Percentiles rank a stretch among this genome's conserved stretches.
Conservation (phyloP, 1,140 invertebrate species). For the Panagrolaimus sp. region DNA sequence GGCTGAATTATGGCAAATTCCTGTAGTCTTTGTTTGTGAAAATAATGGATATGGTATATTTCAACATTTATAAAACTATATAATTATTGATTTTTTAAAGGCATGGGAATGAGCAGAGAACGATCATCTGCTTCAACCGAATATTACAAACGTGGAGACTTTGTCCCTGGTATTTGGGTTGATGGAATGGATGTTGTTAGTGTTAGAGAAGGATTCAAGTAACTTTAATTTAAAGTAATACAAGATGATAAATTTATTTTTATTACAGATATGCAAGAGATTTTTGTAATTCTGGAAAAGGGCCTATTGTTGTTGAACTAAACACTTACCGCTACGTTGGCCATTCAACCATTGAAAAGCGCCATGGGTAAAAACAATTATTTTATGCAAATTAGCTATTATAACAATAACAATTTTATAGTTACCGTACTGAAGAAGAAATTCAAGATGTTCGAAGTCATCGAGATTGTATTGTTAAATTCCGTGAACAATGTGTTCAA, state of each 20-base stretch:
- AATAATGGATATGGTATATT: constrained; percentile 82
- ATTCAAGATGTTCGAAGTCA: constrained; percentile 80
- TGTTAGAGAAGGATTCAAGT: constrained; percentile 73
- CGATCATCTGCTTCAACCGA: constrained; percentile 77
- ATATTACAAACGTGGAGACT: constrained; percentile 88
- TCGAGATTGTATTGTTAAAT: constrained; percentile 77
- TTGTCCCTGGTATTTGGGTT: constrained; percentile 80
- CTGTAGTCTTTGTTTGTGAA: constrained; percentile 87
- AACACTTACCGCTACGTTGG: constrained; percentile 70
- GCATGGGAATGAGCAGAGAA: constrained; percentile 85
- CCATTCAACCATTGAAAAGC: too few species aligned
- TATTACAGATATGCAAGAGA: constrained; percentile 76
- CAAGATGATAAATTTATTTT: constrained; percentile 64
- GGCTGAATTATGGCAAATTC: constrained; percentile 79
- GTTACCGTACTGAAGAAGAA: constrained; percentile 73
- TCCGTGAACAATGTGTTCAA: constrained; percentile 72
- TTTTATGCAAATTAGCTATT: background rate
- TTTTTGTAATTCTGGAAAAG: constrained; percentile 74
- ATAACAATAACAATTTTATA: constrained; percentile 13
- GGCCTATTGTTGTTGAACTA: constrained; percentile 81
- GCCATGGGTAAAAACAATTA: constrained; percentile 59
- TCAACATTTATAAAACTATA: too few species aligned
- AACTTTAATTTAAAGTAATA: too few species aligned
- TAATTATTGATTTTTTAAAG: too few species aligned
- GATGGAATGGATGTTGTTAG: constrained; percentile 96